phyloP scores from a whole-genome alignment of 1,140 invertebrate genomes.

The Liolophura sinensis region DNA sequence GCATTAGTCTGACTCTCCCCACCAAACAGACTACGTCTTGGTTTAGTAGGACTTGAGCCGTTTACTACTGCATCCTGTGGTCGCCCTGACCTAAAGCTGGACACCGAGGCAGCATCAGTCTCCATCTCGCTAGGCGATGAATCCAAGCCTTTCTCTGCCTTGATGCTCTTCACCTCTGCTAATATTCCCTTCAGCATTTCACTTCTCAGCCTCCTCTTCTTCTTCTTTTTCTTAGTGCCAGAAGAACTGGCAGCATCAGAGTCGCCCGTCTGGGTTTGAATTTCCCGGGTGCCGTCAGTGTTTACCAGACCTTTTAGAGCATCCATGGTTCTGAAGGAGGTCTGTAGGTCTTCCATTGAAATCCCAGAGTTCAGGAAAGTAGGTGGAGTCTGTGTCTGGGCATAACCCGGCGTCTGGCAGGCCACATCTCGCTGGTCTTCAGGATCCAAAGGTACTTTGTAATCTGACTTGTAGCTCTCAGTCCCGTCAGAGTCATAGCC shows the following conservation, averaged over 20 bases:
- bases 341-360: no score
- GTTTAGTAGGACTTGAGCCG: no score
- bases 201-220: conserved; percentile 27
- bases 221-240: conserved; percentile 34
- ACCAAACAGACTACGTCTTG: no score
- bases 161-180: conserved; percentile 47
- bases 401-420: conserved; percentile 47
- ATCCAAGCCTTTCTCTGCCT: conserved; percentile 39
- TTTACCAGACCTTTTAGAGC: conserved; percentile 15
- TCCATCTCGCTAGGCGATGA: not conserved
- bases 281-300: conserved; percentile 17
- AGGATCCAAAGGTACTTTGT: conserved; percentile 23
- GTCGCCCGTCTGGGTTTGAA: conserved; percentile 35
- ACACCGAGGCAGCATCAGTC: no score
- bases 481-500: not conserved
- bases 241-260: conserved; percentile 23
- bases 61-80: no score
- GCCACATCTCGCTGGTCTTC: conserved; percentile 35
- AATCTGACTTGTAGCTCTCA: not conserved
- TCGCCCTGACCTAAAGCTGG: no score
- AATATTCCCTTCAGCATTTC: conserved; percentile 43
- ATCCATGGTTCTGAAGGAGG: no score
- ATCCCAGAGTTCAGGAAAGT: conserved; percentile 1
- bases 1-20: no score
- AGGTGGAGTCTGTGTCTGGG: conserved; percentile 43